Evolutionary conservation across 2,888 invertebrate genomes (phyloP).

Genomic region (Noctua comes): DNA sequence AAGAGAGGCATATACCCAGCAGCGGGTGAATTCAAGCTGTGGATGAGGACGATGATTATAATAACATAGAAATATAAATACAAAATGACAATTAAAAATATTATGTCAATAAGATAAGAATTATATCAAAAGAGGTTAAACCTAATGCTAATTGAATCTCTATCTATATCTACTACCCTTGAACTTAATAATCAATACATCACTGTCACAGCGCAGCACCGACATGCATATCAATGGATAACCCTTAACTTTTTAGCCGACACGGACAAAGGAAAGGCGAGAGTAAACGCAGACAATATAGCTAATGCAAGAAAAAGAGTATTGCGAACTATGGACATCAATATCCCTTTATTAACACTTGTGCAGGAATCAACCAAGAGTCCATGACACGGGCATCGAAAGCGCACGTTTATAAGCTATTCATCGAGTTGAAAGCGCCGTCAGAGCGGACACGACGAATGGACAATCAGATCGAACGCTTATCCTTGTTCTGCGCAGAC

Average conservation of each 20-base stretch:
- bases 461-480: slow-evolving; percentile 72
- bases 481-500: slow-evolving; percentile 52
- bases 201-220: slow-evolving; percentile 32
- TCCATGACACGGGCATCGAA: slow-evolving; percentile 50
- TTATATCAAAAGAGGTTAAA: not conserved
- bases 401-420: slow-evolving; percentile 81
- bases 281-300: slow-evolving; percentile 52
- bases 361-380: slow-evolving; percentile 72
- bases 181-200: slow-evolving; percentile 35
- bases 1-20: not conserved
- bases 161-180: slow-evolving; percentile 22
- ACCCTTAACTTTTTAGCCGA: slow-evolving; percentile 33
- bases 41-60: too few relatives aligned
- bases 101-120: too few relatives aligned
- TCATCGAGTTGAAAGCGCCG: slow-evolving; percentile 80
- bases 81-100: not conserved
- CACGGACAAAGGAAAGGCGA: slow-evolving; percentile 45
- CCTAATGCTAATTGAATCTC: not conserved
- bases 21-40: not conserved
- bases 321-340: slow-evolving; percentile 67
- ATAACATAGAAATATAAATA: not conserved
- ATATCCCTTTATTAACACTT: slow-evolving; percentile 76
- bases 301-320: slow-evolving; percentile 71
- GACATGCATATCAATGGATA: slow-evolving; percentile 23
- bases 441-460: slow-evolving; percentile 73